phyloP scores from a whole-genome alignment of 2,888 invertebrate genomes.

The Corbicula japonica region DNA sequence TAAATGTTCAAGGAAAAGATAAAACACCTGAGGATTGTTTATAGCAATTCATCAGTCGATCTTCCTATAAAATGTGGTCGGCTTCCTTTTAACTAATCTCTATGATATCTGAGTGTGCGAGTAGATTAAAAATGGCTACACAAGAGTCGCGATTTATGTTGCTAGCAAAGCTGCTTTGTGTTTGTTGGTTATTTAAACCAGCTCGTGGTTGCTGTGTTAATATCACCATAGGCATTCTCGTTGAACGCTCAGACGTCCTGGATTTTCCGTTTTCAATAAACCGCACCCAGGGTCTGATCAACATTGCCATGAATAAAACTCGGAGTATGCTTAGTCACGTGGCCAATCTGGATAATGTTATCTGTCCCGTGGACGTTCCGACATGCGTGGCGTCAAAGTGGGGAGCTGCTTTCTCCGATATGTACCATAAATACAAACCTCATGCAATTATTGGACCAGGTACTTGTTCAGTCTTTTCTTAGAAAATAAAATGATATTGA shows the following conservation, averaged over 20 bases:
- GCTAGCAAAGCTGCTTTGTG: too few species aligned
- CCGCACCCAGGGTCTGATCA: constrained; percentile 47
- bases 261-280: constrained; percentile 55
- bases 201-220: constrained; percentile 32
- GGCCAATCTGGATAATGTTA: constrained; percentile 42
- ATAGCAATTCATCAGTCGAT: too few species aligned
- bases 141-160: too few species aligned
- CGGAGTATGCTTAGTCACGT: constrained; percentile 28
- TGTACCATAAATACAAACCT: constrained; percentile 49
- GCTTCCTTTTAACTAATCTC: too few species aligned
- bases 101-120: too few species aligned
- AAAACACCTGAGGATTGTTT: too few species aligned
- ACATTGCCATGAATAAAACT: constrained; percentile 42
- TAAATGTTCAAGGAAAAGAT: too few species aligned
- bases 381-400: constrained; percentile 49
- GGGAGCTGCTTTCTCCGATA: constrained; percentile 61
- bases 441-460: constrained; percentile 67
- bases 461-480: constrained; percentile 32
- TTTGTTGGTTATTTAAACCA: too few species aligned
- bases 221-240: constrained; percentile 40
- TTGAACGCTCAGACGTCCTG: constrained; percentile 40
- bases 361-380: constrained; percentile 42
- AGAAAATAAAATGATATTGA: not conserved
- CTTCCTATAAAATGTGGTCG: too few species aligned
- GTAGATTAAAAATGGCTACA: too few species aligned